These are phyloP conservation scores for Lamprotornis superbus DNA, from an alignment of 2,113 vertebrate genomes.

Conservation along the genomic window DNA sequence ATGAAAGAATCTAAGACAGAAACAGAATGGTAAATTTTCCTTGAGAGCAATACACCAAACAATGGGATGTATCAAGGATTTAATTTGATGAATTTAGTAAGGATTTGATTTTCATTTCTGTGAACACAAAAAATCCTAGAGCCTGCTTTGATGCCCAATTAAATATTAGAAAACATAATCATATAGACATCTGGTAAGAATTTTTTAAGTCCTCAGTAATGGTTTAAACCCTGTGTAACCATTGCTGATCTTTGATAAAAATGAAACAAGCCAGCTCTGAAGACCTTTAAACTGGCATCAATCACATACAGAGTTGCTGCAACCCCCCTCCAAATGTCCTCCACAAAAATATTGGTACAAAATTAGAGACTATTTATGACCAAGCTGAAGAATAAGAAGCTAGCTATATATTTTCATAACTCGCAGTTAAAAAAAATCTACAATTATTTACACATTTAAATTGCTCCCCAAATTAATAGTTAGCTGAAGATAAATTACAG, in stretches of 20 bases:
- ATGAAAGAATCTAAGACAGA: background rate
- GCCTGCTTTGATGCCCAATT: background rate
- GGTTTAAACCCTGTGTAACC: background rate
- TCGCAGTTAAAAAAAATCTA: background rate
- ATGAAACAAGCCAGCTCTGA: background rate
- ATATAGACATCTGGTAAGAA: background rate
- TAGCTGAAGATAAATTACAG: background rate
- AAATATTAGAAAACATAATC: conserved; percentile 25
- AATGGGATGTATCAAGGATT: background rate
- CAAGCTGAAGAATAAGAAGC: background rate
- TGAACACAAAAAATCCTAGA: background rate
- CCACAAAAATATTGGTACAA: background rate
- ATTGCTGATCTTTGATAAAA: conserved; percentile 8
- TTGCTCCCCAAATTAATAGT: background rate
- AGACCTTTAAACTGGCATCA: conserved; percentile 4
- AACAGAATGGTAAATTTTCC: background rate
- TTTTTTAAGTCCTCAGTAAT: background rate
- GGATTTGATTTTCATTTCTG: conserved; percentile 7
- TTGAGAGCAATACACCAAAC: background rate
- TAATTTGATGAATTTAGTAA: background rate
- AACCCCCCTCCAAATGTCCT: background rate
- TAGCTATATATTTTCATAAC: background rate
- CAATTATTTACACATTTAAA: background rate
- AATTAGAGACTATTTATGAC: background rate
- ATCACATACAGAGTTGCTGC: background rate